Evolutionary conservation across 2,797 vertebrate species (phyloP), one percentile per base, ranked within the genome.

Genomic region (Crypturellus tataupa): DNA sequence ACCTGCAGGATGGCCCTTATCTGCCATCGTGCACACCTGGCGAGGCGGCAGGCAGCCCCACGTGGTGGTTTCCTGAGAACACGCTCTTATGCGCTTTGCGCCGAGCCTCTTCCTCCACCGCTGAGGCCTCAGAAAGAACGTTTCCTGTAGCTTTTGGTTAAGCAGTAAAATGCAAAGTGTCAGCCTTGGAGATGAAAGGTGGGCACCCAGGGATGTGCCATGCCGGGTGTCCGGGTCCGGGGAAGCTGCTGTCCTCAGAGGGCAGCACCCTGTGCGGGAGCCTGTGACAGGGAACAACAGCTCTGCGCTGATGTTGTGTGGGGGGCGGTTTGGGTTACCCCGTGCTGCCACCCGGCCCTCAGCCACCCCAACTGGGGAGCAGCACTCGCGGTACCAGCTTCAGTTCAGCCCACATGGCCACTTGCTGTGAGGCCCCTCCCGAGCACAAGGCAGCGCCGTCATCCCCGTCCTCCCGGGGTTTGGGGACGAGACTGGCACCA

Each of bases 61-160:
- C 0, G 0, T 1, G 0, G 59, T 1, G 3, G 39, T 23, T 72
- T 58, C 63, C n/a, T 17, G 37, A 20, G 42, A 2, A 1, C 23
- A 9, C 2, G 6, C 64, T 19, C 39, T 18, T 58, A 49, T 40
- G 12, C 0, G 0, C 39, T 49, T 24, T 0, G 0, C 21, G 70
- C 63, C 25, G 49, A 75, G 69, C 44, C 71, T n/a, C 71, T 63
- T 47, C 72, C 44, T 46, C 42, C 44, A 39, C 51, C 3, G 0
- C 1, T 7, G 1, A 16, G 35, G 21, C 67, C 29, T 9, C 46
- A 11, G 29, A 14, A 44, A 35, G 4, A 25, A 39, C 15, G 31
- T 44, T 86, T 78, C 83, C 70, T 72, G 39, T 37, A 49, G 62
- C 78, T n/a, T 35, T 24, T 8, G 44, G 35, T 55, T 58, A 53